Percentiles rank a stretch among this genome's conserved stretches.
Conservation (phyloP, 2,797 vertebrate genomes). For the Varecia variegata region DNA sequence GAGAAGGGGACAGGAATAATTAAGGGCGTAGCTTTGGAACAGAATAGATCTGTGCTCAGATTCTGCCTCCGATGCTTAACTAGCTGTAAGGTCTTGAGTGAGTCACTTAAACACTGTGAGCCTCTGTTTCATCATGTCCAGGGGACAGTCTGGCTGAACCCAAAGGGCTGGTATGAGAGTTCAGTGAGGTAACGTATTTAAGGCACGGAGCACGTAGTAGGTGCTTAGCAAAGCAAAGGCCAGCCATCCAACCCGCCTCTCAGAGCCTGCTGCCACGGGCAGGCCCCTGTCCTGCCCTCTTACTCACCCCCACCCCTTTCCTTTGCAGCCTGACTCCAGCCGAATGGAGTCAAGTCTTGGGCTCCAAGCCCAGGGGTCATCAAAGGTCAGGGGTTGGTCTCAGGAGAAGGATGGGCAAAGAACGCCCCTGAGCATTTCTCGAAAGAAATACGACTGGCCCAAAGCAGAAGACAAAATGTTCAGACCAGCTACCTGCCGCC, state of each 20-base stretch:
- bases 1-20: not conserved
- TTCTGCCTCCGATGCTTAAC: not conserved
- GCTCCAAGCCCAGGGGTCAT: not conserved
- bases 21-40: not conserved
- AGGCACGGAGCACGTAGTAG: not conserved
- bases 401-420: not conserved
- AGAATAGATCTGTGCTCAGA: not conserved
- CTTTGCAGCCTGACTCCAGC: not conserved
- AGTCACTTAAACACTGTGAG: not conserved
- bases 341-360: not conserved
- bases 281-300: not conserved
- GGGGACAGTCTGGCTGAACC: not conserved
- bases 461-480: not conserved
- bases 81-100: not conserved
- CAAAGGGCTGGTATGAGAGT: not conserved
- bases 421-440: not conserved
- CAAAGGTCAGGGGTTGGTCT: not conserved
- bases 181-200: not conserved
- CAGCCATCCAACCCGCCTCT: not conserved
- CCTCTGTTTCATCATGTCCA: not conserved
- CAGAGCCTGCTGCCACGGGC: not conserved
- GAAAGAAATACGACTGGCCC: not conserved
- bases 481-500: not conserved
- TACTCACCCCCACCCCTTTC: not conserved
- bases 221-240: not conserved